phyloP scores from a whole-genome alignment of 2,113 vertebrate genomes.

The Salminus brasiliensis region DNA sequence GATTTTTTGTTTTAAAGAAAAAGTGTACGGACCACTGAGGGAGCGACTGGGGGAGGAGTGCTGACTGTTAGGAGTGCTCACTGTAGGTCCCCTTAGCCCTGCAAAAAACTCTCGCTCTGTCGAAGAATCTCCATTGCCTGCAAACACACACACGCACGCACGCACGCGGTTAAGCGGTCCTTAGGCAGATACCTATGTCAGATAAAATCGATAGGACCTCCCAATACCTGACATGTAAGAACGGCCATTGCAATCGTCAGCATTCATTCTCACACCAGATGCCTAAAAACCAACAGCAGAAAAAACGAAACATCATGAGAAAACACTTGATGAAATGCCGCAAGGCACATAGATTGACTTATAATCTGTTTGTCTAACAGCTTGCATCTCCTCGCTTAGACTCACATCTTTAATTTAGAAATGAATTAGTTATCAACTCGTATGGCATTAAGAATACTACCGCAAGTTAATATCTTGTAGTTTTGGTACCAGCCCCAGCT shows the following conservation, averaged over 20 bases:
- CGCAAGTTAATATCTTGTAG: slow-evolving; percentile 6
- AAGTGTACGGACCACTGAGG: slow-evolving; percentile 79
- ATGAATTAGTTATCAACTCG: not conserved
- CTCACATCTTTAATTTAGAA: not conserved
- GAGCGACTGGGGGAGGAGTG: slow-evolving; percentile 90
- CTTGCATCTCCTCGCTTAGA: not conserved
- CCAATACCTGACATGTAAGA: slow-evolving; percentile 87
- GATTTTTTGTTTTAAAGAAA: not conserved
- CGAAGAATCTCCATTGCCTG: slow-evolving; percentile 92
- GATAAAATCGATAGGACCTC: not conserved
- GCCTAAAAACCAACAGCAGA: slow-evolving; percentile 67
- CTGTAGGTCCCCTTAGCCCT: slow-evolving; percentile 81
- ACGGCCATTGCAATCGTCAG: slow-evolving; percentile 91
- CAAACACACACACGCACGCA: slow-evolving; percentile 46
- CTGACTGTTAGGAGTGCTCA: slow-evolving; percentile 90
- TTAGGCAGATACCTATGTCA: not conserved
- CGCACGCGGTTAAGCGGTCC: not conserved
- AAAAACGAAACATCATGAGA: not conserved
- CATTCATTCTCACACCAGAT: slow-evolving; percentile 87
- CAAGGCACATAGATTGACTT: not conserved
- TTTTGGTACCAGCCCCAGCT: not conserved
- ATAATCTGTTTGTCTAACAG: not conserved
- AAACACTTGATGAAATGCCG: not conserved
- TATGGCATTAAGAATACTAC: slow-evolving; percentile 22
- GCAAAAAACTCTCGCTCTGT: slow-evolving; percentile 89